A percentile compares a stretch with the other conserved stretches of the same genome.
Evolutionary conservation across 2,888 invertebrate species (phyloP).

Genomic region (Drosophila birchii): DNA sequence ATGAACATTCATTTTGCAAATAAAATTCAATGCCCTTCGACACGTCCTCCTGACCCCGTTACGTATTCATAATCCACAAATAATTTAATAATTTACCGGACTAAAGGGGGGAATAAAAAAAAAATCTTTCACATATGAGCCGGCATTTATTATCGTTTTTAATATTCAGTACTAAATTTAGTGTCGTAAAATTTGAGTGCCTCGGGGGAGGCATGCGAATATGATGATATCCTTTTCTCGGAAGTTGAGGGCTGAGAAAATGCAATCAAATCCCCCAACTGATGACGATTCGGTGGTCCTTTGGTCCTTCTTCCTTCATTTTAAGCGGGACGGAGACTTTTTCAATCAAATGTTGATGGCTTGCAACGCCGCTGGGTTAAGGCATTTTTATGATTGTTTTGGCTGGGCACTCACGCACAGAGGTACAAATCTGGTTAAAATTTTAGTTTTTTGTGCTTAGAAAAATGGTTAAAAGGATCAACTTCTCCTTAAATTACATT

Average conservation of each 20-base stretch:
- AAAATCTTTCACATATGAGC: constrained; percentile 42
- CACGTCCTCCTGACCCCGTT: constrained; percentile 11
- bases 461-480: background rate
- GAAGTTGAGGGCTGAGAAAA: constrained; percentile 38
- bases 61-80: constrained; percentile 52
- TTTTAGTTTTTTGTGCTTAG: background rate
- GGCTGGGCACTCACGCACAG: constrained; percentile 16
- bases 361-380: constrained; percentile 57
- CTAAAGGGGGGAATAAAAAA: constrained; percentile 24
- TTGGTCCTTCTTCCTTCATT: constrained; percentile 14
- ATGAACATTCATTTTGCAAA: constrained; percentile 25
- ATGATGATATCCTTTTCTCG: constrained; percentile 33
- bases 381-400: constrained; percentile 52
- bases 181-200: constrained; percentile 70
- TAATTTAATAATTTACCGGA: constrained; percentile 61
- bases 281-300: constrained; percentile 47
- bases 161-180: constrained; percentile 66
- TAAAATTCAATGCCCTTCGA: constrained; percentile 8
- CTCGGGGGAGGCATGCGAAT: constrained; percentile 12
- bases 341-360: constrained; percentile 71
- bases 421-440: background rate
- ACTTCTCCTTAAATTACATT: no score
- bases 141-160: constrained; percentile 58
- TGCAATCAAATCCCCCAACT: constrained; percentile 74
- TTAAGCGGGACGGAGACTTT: constrained; percentile 55